phyloP scores from a whole-genome alignment of 2,113 vertebrate species.

The Vidua chalybeata region DNA sequence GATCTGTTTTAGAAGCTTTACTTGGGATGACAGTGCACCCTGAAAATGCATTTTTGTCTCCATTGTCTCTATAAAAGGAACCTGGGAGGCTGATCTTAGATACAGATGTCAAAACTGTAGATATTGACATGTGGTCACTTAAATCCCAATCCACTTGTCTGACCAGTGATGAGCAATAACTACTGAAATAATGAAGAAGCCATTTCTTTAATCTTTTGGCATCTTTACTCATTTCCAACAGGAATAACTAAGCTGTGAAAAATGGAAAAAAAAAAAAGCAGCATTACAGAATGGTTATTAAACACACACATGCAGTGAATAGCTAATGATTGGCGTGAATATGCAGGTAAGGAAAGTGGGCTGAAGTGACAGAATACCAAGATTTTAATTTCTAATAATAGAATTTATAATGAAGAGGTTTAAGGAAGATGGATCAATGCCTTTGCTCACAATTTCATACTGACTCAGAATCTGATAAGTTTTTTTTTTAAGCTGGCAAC shows the following conservation, averaged over 20 bases:
- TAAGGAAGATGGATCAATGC: background rate
- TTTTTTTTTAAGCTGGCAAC: background rate
- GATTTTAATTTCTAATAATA: background rate
- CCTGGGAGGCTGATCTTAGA: background rate
- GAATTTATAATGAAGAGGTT: background rate
- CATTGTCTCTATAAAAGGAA: background rate
- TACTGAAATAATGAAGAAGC: conserved; percentile 2
- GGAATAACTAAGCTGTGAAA: background rate
- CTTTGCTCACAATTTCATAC: background rate
- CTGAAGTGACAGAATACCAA: background rate
- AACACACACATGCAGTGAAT: background rate
- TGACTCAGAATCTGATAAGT: background rate
- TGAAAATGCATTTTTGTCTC: background rate
- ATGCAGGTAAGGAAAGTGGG: background rate
- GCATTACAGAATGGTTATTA: background rate
- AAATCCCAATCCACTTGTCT: background rate
- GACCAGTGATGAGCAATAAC: background rate
- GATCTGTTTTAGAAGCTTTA: background rate
- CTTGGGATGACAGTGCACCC: background rate
- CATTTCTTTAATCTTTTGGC: background rate
- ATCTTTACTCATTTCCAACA: background rate
- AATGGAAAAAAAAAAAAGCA: background rate
- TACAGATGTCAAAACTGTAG: background rate
- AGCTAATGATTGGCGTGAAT: background rate
- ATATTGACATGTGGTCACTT: background rate